Percentiles rank a stretch among this genome's conserved stretches.
Evolutionary conservation across 2,113 vertebrate species (phyloP).

Genomic region (Verasper variegatus): DNA sequence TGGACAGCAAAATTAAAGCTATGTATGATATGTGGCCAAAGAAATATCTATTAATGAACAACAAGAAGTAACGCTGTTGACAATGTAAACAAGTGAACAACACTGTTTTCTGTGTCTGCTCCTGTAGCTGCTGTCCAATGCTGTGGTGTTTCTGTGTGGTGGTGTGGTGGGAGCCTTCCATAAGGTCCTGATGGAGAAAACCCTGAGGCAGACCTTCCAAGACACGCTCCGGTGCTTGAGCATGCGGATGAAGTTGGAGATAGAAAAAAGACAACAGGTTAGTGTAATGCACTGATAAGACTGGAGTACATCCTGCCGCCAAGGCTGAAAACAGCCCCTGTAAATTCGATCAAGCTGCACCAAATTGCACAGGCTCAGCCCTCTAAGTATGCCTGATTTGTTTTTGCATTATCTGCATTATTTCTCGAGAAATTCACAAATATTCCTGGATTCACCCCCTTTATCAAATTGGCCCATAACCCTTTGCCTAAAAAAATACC

Average conservation of each 20-base stretch:
- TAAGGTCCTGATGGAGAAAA: constrained; percentile 94
- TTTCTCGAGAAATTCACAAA: too few species aligned
- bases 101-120: constrained; percentile 23
- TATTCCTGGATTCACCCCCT: too few species aligned
- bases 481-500: too few species aligned
- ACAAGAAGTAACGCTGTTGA: not conserved
- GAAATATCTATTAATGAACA: too few species aligned
- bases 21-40: too few species aligned
- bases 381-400: too few species aligned
- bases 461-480: not conserved
- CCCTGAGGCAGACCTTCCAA: constrained; percentile 90
- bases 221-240: constrained; percentile 92
- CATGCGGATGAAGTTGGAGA: constrained; percentile 93
- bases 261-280: constrained; percentile 97
- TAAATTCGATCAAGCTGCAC: not conserved
- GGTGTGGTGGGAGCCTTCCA: constrained; percentile 92
- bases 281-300: constrained; percentile 21
- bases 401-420: too few species aligned
- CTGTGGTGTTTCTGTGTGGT: constrained; percentile 90
- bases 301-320: too few species aligned
- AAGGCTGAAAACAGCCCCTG: not conserved
- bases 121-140: constrained; percentile 89
- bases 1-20: too few species aligned
- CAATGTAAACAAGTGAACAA: not conserved
- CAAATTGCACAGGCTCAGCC: not conserved